Base-by-base conservation (phyloP, 2,113 vertebrate genomes). In the Periophthalmus modestus region DNA sequence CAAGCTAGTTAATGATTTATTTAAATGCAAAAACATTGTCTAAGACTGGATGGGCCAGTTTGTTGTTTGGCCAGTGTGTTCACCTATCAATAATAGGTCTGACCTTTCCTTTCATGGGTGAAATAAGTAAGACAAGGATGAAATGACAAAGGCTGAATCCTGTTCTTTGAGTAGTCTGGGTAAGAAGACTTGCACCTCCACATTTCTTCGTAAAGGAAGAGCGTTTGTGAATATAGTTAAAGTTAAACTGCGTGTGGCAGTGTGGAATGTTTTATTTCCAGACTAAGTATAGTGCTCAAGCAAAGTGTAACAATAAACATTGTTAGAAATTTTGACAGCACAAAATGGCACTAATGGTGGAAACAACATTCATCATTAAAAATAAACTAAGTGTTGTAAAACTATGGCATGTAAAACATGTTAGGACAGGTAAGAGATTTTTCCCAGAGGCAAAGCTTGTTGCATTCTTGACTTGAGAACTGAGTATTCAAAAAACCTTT, bases 91-190 rank as follows among this genome's bases (percentile, higher is more conserved):
- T 94, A 95, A 94, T 93, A 85, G 80, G 0, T 2, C 23, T 71
- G 23, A 24, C 87, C 86, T 91, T 96, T 95, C 94, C 95, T 94
- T 96, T 94, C 94, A 82, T 43, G 92, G 91, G 91, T 93, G 93
- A 94, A 91, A 93, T 94, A 95, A 95, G 94, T 90, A 78, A 77
- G 59, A 88, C 83, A 85, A 82, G 86, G 86, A 87, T 73, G 69
- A 85, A 89, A 87, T 79, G 82, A 43, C 39, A 43, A 43, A 43
- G 39, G 10, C 39, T 10, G 7, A 43, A 43, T 84, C 58, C 77
- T 75, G 69, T 69, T 69, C 61, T 71, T 48, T 63, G 69, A 62
- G 63, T 55, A 47, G 15, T 69, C 55, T 81, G 81, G 72, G 73
- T 68, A 34, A 55, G 50, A 76, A 69, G 81, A 12, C 36, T 66